phyloP scores from a whole-genome alignment of 2,797 vertebrate species.

The Dromococcyx pavoninus region DNA sequence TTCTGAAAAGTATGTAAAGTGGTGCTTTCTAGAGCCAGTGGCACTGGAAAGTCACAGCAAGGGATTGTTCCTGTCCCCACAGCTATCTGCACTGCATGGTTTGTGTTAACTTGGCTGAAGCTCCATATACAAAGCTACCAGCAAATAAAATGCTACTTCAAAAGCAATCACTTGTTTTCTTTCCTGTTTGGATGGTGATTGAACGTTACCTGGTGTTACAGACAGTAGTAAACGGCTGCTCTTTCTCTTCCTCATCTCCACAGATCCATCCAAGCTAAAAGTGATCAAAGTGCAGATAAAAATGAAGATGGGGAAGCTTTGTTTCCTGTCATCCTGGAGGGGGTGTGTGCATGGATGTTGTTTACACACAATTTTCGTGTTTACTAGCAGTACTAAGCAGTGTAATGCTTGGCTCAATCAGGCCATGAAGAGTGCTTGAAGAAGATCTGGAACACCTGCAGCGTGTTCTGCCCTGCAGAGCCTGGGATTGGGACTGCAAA shows the following conservation, averaged over 20 bases:
- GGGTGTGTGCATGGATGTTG: neutral
- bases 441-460: neutral
- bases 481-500: neutral
- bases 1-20: constrained; percentile 47
- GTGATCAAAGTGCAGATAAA: neutral
- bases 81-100: neutral
- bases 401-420: neutral
- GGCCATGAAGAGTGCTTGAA: constrained; percentile 23
- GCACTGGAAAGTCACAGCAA: constrained; percentile 14
- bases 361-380: constrained; percentile 32
- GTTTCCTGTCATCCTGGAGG: neutral
- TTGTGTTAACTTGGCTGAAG: neutral
- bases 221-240: neutral
- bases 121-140: constrained; percentile 27
- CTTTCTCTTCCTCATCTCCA: constrained; percentile 22
- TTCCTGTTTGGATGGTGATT: constrained; percentile 13
- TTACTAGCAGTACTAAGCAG: neutral
- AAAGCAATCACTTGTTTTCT: constrained; percentile 12
- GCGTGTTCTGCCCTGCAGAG: neutral
- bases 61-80: neutral
- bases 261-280: constrained; percentile 57
- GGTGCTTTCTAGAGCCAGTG: constrained; percentile 44
- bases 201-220: neutral
- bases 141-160: constrained; percentile 69
- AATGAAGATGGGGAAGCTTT: constrained; percentile 47